Evolutionary conservation across 2,888 invertebrate genomes (phyloP), one percentile per base, ranked within the genome.

Genomic region (Orgyia antiqua): DNA sequence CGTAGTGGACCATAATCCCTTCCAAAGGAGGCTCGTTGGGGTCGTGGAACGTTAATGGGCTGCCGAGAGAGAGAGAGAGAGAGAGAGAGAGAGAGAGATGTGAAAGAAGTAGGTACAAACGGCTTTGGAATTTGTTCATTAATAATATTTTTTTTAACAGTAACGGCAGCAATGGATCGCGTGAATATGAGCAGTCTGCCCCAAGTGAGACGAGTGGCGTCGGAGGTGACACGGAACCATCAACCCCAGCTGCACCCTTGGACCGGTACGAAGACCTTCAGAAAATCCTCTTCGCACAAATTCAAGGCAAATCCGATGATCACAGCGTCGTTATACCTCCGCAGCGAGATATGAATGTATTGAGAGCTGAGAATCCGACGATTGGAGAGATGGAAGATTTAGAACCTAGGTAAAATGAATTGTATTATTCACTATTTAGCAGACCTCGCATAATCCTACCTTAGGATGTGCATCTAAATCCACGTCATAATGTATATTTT

Each of bases 361-460:
- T 79, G 36, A 69, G 86, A 31, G 78, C 84, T 1, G 88, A 90
- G 39, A 93, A 93, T 68, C 94, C 93, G 0, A 91, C 90, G 2
- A 84, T 95, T 36, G 92, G 89, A 0, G 90, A 93, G 52, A 73
- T 94, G 70, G 90, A 91, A 58, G 89, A 88, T 24, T 58, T 89
- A 37, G 87, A 87, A 50, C 75, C 87, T 7, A 87, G 88, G 91
- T 90, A 52, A 78, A 82, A 11, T 10, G 11, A 11, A 11, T 10
- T 8, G 17, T 20, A 6, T 20, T 20, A 6, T 10, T 21, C n/a
- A 10, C 10, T n/a, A 10, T n/a, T 21, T 21, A 10, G 10, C 7
- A 20, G 4, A 6, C 21, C 21, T 9, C 2, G 9, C n/a, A n/a
- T n/a, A n/a, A n/a, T n/a, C n/a, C n/a, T n/a, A n/a, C n/a, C n/a